Evolutionary conservation across 64 coral and sea anemone species (phyloP).

Genomic region (Catalaphyllia jardinei): DNA sequence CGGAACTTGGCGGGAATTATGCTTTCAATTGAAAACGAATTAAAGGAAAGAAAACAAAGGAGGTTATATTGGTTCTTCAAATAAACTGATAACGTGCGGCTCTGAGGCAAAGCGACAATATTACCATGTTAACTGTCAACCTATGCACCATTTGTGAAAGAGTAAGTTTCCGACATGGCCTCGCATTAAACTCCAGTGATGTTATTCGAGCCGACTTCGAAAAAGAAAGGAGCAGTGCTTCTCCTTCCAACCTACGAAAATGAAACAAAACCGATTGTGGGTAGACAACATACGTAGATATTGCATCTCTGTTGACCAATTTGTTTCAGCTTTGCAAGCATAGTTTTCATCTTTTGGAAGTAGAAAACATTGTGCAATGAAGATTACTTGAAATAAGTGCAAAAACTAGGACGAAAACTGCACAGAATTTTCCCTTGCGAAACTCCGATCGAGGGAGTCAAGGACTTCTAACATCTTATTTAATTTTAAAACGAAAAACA

Average conservation of each 20-base stretch:
- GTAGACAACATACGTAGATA: background rate
- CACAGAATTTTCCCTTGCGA: background rate
- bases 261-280: background rate
- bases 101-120: background rate
- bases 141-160: background rate
- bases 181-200: too few species aligned
- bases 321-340: background rate
- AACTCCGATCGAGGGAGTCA: background rate
- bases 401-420: background rate
- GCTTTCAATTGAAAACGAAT: background rate
- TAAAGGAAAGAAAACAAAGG: constrained; percentile 14
- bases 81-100: background rate
- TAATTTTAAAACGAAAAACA: too few species aligned
- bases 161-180: too few species aligned
- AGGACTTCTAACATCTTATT: too few species aligned
- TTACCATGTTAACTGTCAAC: background rate
- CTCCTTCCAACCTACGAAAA: too few species aligned
- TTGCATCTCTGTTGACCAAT: background rate
- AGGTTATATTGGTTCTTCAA: background rate
- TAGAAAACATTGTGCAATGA: background rate
- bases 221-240: too few species aligned
- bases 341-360: background rate
- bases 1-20: constrained; percentile 11
- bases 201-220: too few species aligned
- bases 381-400: background rate